phyloP scores from a whole-genome alignment of 2,113 vertebrate genomes.

The Meles meles region DNA sequence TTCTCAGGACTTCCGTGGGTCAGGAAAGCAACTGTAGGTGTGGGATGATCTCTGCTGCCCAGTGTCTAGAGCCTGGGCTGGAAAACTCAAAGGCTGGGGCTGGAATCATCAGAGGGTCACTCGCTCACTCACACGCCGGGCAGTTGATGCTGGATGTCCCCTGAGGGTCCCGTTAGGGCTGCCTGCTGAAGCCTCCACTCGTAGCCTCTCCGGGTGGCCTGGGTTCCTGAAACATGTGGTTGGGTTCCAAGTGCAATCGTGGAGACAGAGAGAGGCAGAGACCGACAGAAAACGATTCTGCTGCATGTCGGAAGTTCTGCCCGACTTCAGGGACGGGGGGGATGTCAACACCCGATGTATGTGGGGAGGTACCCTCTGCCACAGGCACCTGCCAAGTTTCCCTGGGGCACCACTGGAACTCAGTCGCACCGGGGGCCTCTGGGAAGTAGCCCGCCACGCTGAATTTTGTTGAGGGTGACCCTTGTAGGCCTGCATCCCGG shows the following conservation, averaged over 20 bases:
- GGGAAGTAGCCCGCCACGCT: neutral
- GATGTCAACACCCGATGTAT: accelerated
- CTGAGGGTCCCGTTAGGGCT: neutral
- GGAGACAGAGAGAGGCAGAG: neutral
- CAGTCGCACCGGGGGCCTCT: neutral
- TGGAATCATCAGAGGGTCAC: neutral
- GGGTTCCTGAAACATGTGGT: neutral
- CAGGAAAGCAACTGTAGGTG: too few relatives aligned
- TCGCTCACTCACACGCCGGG: accelerated
- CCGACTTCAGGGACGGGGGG: neutral
- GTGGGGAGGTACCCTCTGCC: neutral
- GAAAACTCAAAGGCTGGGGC: neutral
- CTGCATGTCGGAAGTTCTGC: neutral
- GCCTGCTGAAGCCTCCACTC: neutral
- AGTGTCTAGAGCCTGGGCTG: neutral
- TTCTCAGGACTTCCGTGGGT: neutral
- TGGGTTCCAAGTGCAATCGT: neutral
- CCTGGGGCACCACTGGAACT: neutral
- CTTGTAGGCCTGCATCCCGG: accelerated
- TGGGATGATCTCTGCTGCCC: neutral
- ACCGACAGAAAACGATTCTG: accelerated
- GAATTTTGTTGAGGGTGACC: neutral
- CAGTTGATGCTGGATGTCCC: neutral
- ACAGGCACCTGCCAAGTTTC: neutral
- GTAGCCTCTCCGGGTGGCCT: neutral